Evolutionary conservation across 2,113 vertebrate species (phyloP), one percentile per base, ranked within the genome.

Genomic region (Platycercus adscitus): DNA sequence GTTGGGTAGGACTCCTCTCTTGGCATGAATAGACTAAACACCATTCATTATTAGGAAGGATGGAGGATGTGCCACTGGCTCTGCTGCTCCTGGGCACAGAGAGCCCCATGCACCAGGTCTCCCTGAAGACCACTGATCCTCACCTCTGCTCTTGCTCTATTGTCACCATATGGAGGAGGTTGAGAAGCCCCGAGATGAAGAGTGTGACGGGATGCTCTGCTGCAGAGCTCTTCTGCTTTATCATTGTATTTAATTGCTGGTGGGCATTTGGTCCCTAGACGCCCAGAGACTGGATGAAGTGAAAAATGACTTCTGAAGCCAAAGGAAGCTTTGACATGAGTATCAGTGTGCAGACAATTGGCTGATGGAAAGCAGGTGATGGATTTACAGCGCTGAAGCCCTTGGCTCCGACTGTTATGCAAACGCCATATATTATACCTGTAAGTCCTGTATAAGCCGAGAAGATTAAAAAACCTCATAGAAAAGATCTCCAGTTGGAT

Each of bases 391-490:
- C 11, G 29, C 69, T 82, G 83, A 84, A 88, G 95, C 73, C 58
- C 77, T 81, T 56, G 52, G 52, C 77, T 95, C 69, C 72, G 53
- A 53, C 91, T 95, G 91, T 69, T 61, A 76, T 60, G 65, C 69
- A 91, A 95, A 85, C 86, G 88, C 61, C 49, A 52, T 72, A 73
- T 81, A 87, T 89, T 76, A 61, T 24, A 81, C 25, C 83, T 76
- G 65, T 56, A 81, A 91, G 73, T 89, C 39, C 80, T 78, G 10
- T 16, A 79, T 53, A 88, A 88, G 44, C 80, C 73, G 53, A 60
- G 76, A 90, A 96, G 91, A 95, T 93, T 92, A 86, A 95, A 96
- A 96, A 80, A 20, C 39, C 86, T 89, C 49, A 53, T 79, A 10
- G 24, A 83, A 79, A 69, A 80, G 63, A 89, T 63, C 49, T 29